Percentiles rank a stretch among this genome's conserved stretches.
These are phyloP conservation scores for Illadopsis cleaveri DNA, from an alignment of 2,113 vertebrate genomes.

Conservation along the genomic window DNA sequence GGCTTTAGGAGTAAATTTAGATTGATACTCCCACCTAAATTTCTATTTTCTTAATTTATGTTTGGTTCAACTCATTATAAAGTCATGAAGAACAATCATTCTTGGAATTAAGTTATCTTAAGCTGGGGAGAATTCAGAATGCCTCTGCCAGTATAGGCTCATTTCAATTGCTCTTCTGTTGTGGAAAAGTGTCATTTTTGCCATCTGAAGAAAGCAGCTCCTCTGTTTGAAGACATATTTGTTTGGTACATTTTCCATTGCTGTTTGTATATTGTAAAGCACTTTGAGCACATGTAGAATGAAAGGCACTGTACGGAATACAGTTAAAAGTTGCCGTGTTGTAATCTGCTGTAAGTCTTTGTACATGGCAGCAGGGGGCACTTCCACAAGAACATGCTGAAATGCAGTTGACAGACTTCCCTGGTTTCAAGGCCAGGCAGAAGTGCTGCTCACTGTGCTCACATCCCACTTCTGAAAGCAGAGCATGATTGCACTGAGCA, in stretches of 20 bases:
- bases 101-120: background rate
- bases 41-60: background rate
- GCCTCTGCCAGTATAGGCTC: background rate
- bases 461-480: background rate
- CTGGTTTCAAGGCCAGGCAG: background rate
- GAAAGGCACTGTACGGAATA: background rate
- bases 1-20: background rate
- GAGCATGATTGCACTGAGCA: background rate
- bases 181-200: constrained; percentile 19
- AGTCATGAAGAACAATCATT: background rate
- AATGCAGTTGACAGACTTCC: background rate
- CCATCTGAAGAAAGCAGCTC: constrained; percentile 26
- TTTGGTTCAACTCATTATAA: background rate
- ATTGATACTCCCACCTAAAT: background rate
- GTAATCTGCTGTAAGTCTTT: constrained; percentile 25
- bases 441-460: background rate
- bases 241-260: constrained; percentile 47
- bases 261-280: constrained; percentile 45
- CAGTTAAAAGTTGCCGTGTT: background rate
- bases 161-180: constrained; percentile 19
- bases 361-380: constrained; percentile 38
- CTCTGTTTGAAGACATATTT: constrained; percentile 34
- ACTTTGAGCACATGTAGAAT: background rate
- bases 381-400: background rate
- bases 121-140: background rate